Conservation (phyloP, 2,113 vertebrate genomes). For the Vimba vimba region DNA sequence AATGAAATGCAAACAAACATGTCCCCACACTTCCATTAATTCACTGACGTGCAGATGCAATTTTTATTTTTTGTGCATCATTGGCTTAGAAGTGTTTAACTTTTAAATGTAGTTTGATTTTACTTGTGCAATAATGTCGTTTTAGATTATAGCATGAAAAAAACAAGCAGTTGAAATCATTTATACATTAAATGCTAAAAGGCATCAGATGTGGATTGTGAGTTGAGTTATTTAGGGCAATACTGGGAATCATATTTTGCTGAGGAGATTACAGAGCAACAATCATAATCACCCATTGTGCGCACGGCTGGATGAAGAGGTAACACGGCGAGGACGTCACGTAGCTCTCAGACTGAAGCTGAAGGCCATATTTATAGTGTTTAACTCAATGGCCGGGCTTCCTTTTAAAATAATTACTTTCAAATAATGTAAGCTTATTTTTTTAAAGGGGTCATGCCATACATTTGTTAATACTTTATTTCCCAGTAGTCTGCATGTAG, state of each 20-base stretch:
- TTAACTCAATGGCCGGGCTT: background rate
- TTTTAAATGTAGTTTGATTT: background rate
- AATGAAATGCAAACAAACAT: too few species aligned
- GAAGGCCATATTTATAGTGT: background rate
- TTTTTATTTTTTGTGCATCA: background rate
- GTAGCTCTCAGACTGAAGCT: background rate
- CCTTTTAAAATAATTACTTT: conserved; percentile 1
- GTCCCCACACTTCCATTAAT: too few species aligned
- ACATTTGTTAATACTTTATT: background rate
- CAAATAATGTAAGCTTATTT: background rate
- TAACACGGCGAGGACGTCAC: background rate
- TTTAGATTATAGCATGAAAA: background rate
- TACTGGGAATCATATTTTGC: conserved; percentile 16
- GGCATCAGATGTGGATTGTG: conserved; percentile 8
- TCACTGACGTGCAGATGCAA: background rate
- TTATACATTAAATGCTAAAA: background rate
- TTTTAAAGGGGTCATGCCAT: conserved; percentile 4
- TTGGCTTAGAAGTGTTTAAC: background rate
- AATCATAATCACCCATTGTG: conserved; percentile 33
- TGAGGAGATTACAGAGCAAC: conserved; percentile 40
- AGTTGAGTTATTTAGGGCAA: conserved; percentile 43
- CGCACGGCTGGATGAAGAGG: background rate
- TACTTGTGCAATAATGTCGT: background rate
- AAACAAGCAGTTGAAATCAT: background rate
- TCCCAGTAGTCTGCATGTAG: background rate